Conservation (phyloP, 37 sponge, comb jelly and placozoan genomes). For the Oopsacas minuta region DNA sequence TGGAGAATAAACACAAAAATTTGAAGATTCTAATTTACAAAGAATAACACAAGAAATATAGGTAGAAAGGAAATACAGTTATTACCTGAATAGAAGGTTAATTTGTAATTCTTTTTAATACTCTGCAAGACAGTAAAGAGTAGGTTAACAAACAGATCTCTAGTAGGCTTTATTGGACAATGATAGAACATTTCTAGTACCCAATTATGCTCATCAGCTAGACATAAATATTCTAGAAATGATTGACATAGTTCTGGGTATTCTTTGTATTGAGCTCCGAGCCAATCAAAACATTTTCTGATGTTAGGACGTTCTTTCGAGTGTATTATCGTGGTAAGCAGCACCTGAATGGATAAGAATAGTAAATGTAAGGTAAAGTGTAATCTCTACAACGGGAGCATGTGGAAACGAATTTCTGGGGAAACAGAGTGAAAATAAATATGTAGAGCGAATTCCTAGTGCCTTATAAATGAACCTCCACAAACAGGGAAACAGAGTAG, state of each 20-base stretch:
- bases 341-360: not conserved
- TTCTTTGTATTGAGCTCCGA: not conserved
- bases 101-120: not conserved
- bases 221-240: not conserved
- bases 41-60: too few species aligned
- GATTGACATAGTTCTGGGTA: not conserved
- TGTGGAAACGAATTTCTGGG: too few species aligned
- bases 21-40: too few species aligned
- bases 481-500: too few species aligned
- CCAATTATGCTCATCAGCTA: not conserved
- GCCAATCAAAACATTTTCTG: constrained; percentile 8
- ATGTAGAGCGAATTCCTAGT: too few species aligned
- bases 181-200: not conserved
- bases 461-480: too few species aligned
- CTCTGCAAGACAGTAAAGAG: not conserved
- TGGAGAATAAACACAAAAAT: too few species aligned
- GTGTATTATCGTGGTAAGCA: not conserved
- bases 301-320: not conserved
- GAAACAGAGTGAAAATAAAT: too few species aligned
- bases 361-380: not conserved
- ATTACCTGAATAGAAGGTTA: not conserved
- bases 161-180: not conserved
- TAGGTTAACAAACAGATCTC: not conserved
- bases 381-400: not conserved
- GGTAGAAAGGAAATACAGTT: too few species aligned